Percentiles rank a stretch among this genome's conserved stretches.
phyloP scores from a whole-genome alignment of 1,140 invertebrate genomes.

The Acromyrmex echinatior region DNA sequence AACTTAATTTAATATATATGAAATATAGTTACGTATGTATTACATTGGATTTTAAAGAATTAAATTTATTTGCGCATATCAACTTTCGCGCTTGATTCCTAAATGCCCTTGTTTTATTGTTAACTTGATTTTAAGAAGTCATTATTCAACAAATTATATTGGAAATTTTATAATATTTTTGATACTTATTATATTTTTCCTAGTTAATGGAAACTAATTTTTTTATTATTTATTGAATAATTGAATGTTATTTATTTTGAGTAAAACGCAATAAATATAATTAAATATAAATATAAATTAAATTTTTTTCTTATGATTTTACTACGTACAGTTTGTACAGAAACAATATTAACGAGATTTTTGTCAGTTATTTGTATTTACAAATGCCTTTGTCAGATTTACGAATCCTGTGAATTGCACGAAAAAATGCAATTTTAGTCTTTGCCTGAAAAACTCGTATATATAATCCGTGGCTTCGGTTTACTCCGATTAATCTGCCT shows the following conservation, averaged over 20 bases:
- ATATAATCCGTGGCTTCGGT: not conserved
- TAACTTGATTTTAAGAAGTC: no score
- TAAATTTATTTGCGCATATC: no score
- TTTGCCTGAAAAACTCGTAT: conserved; percentile 47
- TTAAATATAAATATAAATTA: conserved; percentile 1
- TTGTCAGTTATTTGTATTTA: conserved; percentile 27
- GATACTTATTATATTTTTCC: not conserved
- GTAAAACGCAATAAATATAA: not conserved
- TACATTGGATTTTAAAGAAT: no score
- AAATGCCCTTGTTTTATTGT: no score
- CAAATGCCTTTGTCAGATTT: conserved; percentile 54
- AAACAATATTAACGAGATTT: conserved; percentile 14
- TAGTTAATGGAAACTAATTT: conserved; percentile 11
- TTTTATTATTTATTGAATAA: not conserved
- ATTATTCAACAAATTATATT: not conserved
- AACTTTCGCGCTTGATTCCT: no score
- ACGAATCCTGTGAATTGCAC: not conserved
- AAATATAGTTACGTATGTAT: no score
- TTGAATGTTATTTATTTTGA: not conserved
- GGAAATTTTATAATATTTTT: not conserved
- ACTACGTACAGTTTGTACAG: not conserved
- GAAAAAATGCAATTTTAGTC: conserved; percentile 51
- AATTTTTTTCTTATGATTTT: not conserved
- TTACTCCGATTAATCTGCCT: conserved; percentile 33
- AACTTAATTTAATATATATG: no score